Percentiles rank a stretch among this genome's conserved stretches.
Conservation (phyloP, 2,888 invertebrate species). For the Steinernema hermaphroditum region DNA sequence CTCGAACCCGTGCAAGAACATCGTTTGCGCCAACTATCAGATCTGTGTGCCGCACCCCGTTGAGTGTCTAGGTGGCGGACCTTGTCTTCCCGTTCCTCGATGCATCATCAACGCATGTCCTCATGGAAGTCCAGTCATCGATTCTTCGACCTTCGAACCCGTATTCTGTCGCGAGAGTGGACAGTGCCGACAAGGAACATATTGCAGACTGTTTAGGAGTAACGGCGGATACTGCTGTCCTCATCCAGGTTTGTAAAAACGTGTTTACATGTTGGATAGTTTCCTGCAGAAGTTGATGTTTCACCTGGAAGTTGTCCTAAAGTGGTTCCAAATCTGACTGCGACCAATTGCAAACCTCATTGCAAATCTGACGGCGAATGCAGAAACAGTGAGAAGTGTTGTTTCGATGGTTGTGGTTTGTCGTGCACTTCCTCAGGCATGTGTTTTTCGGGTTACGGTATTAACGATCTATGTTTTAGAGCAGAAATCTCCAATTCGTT, state of each 20-base stretch:
- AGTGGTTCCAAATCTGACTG: constrained; percentile 37
- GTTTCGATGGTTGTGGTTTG: constrained; percentile 62
- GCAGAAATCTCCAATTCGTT: not conserved
- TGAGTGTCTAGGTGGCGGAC: constrained; percentile 41
- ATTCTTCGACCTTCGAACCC: constrained; percentile 41
- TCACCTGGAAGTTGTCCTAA: constrained; percentile 51
- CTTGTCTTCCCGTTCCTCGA: constrained; percentile 50
- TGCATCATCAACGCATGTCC: constrained; percentile 61
- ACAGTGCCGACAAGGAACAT: constrained; percentile 48
- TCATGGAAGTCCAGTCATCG: constrained; percentile 43
- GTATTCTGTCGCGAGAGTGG: constrained; percentile 40
- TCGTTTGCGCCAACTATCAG: constrained; percentile 50
- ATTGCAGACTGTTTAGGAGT: constrained; percentile 49
- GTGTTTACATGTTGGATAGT: not conserved
- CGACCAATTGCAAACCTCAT: constrained; percentile 41
- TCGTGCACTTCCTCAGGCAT: constrained; percentile 44
- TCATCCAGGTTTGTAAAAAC: constrained; percentile 40
- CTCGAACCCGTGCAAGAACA: constrained; percentile 55
- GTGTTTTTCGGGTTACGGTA: not conserved
- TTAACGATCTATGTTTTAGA: not conserved
- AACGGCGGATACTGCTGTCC: constrained; percentile 56
- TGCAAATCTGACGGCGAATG: constrained; percentile 57
- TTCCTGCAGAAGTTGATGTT: constrained; percentile 26
- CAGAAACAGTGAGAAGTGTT: constrained; percentile 53
- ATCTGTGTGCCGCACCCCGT: constrained; percentile 54